Evolutionary conservation across 2,888 invertebrate genomes (phyloP), one percentile per base, ranked within the genome.

Genomic region (Cantharis rufa): DNA sequence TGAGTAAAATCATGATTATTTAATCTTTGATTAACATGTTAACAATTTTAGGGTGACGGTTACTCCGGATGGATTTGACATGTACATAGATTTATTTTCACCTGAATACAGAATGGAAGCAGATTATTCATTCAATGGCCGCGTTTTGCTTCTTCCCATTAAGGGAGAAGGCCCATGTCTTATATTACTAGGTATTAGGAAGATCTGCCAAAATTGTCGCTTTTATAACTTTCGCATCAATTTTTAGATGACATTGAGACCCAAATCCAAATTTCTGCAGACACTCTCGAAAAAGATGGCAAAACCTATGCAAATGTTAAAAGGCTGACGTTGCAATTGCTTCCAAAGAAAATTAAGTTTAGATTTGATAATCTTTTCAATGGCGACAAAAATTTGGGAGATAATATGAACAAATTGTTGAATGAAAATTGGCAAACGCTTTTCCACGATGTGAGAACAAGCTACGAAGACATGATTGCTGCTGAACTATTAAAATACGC

Each of bases 331-430:
- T 90, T 94, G 1, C 90, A 90, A 74, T 91, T 94, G 83, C 86
- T 89, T 1, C 94, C 94, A 0, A 89, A 91, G 81, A 88, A 88
- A 27, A 92, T 94, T 1, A 84, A 88, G 1, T 88, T 93, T 80
- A 84, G 91, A 73, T 94, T 94, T 84, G 91, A 92, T 32, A 94
- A 94, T 84, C 89, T 94, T 0, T 94, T 87, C 79, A 84, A 86
- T 76, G 87, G 87, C 0, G 85, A 87, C 62, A 78, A 84, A 64
- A 79, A 82, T 27, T 76, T 87, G 13, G 86, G 86, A 0, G 77
- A 79, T 4, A 84, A 86, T 78, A 83, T 87, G 62, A 86, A 86
- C 78, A 83, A 82, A 68, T 85, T 84, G 92, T 72, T 87, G 21
- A 88, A 88, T 76, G 86, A 87, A 15, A 86, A 87, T 75, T 86